phyloP scores from a whole-genome alignment of 53 echinoderm and acorn worm species.

The Arbacia lixula region DNA sequence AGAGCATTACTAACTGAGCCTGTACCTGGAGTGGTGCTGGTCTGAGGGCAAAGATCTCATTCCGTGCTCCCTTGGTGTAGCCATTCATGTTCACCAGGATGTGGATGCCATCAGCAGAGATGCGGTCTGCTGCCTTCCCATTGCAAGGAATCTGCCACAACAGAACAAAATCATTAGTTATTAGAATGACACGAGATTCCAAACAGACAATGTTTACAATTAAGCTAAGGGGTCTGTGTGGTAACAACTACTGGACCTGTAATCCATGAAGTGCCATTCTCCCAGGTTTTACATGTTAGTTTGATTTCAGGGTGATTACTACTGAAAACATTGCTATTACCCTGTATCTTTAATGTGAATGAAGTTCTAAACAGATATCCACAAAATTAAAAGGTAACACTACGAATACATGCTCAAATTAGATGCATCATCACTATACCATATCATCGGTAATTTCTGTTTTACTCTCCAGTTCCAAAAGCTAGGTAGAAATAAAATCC shows the following conservation, averaged over 20 bases:
- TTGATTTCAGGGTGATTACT: too few species aligned
- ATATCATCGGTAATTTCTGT: too few species aligned
- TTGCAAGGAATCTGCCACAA: constrained; percentile 84
- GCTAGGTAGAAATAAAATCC: too few species aligned
- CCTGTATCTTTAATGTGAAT: not conserved
- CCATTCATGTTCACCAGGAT: constrained; percentile 99
- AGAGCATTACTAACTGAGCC: not conserved
- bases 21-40: constrained; percentile 99
- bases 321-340: too few species aligned
- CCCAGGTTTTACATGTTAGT: too few species aligned
- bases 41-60: constrained; percentile 98
- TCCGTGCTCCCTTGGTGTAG: constrained; percentile 98
- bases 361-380: not conserved
- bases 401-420: too few species aligned
- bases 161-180: not conserved
- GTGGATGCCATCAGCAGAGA: constrained; percentile 94
- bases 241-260: too few species aligned
- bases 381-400: too few species aligned
- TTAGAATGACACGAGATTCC: not conserved
- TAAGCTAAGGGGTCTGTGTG: too few species aligned
- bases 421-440: too few species aligned
- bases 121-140: constrained; percentile 98
- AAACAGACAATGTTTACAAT: not conserved
- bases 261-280: too few species aligned
- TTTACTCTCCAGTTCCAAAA: too few species aligned